Evolutionary conservation across 2,113 vertebrate species (phyloP), one percentile per base, ranked within the genome.

Genomic region (Hippocampus mohnikei): DNA sequence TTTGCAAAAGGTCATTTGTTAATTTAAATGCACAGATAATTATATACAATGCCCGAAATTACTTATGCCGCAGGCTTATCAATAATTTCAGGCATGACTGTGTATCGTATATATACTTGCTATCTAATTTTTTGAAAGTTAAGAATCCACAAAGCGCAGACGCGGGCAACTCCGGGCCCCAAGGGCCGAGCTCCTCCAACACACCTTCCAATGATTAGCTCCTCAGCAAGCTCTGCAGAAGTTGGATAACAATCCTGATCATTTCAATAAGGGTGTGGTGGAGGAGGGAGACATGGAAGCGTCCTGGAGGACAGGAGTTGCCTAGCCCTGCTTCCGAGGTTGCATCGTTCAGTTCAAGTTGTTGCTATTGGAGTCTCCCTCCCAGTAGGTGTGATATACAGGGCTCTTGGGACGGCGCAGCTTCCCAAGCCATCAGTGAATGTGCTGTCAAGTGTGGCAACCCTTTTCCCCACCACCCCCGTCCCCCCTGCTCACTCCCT

Each of bases 401-500:
- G 60, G 75, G 82, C 79, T 78, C 81, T 81, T 81, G 74, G 79
- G 84, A 78, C 76, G 78, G 79, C 76, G 74, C 18, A 78, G 67
- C 78, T 79, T 78, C 79, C 84, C 81, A 84, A 84, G 69, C 69
- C 82, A 16, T 42, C 40, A 46, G 81, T 82, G 72, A 83, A 44
- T 72, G 68, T 77, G 64, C 82, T 62, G 81, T 78, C 75, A 76
- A 77, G 64, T 81, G 75, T 82, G 74, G 72, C 63, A 42, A 77
- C 68, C 82, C 80, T 46, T 0, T 70, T 80, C 82, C 67, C 67
- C 75, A 37, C 20, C 41, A 15, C 3, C 20, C 13, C 21, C 20
- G 13, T 15, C 1, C 64, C 33, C 52, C 21, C 48, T 23, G 11
- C 55, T 58, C 70, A 21, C 68, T 64, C 73, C 84, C 73, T 75